These are phyloP conservation scores for Apis florea DNA, from an alignment of 1,140 invertebrate species.

Conservation along the genomic window DNA sequence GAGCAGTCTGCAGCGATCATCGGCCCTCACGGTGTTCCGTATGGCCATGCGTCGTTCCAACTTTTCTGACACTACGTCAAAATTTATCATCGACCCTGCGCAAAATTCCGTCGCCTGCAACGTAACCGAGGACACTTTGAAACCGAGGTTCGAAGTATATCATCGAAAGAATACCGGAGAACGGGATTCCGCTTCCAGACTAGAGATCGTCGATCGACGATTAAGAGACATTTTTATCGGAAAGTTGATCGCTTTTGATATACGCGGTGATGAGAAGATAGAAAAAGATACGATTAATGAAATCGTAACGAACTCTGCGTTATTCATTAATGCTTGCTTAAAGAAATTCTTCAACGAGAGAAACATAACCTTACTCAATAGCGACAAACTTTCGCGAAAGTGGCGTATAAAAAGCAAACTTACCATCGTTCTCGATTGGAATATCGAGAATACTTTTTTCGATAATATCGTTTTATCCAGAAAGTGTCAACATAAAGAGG, in stretches of 20 bases:
- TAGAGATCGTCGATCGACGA: background rate
- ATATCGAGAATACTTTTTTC: background rate
- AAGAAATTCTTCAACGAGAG: background rate
- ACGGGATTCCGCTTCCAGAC: background rate
- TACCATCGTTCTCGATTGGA: background rate
- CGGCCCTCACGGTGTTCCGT: conserved; percentile 58
- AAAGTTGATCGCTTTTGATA: background rate
- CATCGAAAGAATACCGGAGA: background rate
- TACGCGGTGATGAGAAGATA: conserved; percentile 12
- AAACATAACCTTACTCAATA: background rate
- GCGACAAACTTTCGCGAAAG: background rate
- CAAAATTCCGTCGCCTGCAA: conserved; percentile 30
- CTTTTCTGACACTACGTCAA: conserved; percentile 18
- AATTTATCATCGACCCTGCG: conserved; percentile 31
- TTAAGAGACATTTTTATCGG: background rate
- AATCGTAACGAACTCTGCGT: background rate
- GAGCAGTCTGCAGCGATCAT: conserved; percentile 58
- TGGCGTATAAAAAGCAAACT: background rate
- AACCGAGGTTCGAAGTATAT: background rate
- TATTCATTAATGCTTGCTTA: background rate
- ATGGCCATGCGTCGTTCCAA: conserved; percentile 65
- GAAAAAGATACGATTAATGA: background rate
- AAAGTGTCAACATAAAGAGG: background rate
- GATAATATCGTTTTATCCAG: background rate
- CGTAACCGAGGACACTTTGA: background rate